A percentile compares a stretch with the other conserved stretches of the same genome.
phyloP scores from a whole-genome alignment of 2,888 invertebrate genomes.

The Smittia aterrima region DNA sequence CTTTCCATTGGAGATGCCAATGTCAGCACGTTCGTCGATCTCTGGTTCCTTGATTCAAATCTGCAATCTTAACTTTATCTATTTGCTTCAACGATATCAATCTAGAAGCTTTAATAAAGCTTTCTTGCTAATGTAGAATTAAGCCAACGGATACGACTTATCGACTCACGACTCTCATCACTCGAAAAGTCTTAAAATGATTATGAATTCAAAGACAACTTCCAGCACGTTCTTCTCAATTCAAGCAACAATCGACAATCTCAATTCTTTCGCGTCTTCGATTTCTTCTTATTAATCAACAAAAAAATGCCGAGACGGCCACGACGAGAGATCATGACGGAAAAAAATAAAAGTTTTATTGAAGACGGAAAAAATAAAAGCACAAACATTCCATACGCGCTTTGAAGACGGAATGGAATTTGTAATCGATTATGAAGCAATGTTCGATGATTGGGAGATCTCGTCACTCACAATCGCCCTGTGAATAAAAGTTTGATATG shows the following conservation, averaged over 20 bases:
- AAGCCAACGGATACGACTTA: not conserved
- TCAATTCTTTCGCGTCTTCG: not conserved
- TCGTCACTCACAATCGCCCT: not conserved
- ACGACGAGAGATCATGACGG: not conserved
- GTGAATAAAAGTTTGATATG: not conserved
- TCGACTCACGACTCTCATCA: not conserved
- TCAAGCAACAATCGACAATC: not conserved
- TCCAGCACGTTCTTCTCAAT: not conserved
- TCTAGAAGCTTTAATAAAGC: too few species aligned
- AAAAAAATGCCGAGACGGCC: not conserved
- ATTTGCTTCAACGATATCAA: constrained; percentile 3
- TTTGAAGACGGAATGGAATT: constrained; percentile 20
- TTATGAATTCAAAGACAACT: not conserved
- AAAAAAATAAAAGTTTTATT: not conserved
- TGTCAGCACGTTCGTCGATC: constrained; percentile 38
- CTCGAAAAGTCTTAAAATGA: too few species aligned
- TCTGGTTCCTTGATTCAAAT: constrained; percentile 29
- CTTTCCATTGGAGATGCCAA: constrained; percentile 15
- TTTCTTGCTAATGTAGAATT: not conserved
- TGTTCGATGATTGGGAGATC: constrained; percentile 24
- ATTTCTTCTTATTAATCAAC: not conserved
- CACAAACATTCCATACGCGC: constrained; percentile 3
- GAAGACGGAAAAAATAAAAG: constrained; percentile 8
- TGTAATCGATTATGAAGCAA: constrained; percentile 4
- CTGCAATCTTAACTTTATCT: not conserved